Evolutionary conservation across 2,113 vertebrate genomes (phyloP).

Genomic region (Psephotus haematonotus): DNA sequence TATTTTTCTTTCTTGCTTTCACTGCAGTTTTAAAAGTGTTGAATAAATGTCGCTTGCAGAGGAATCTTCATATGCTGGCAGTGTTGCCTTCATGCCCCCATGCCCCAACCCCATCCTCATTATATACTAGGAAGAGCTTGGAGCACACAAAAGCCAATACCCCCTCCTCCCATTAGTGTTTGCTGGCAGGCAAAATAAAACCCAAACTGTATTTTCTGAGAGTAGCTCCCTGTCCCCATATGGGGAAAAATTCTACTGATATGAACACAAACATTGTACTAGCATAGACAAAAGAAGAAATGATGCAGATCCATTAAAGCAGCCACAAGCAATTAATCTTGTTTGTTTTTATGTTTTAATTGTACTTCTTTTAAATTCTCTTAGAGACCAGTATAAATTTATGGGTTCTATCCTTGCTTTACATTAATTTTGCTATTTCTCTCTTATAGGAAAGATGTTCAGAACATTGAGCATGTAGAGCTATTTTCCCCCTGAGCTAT

Average conservation of each 20-base stretch:
- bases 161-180: not conserved
- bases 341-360: not conserved
- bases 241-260: slow-evolving; percentile 12
- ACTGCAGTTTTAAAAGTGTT: not conserved
- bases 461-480: not conserved
- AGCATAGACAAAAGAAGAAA: slow-evolving; percentile 46
- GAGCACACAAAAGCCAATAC: not conserved
- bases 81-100: not conserved
- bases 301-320: slow-evolving; percentile 37
- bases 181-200: slow-evolving; percentile 6
- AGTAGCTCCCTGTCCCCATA: not conserved
- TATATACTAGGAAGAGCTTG: not conserved
- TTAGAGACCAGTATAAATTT: not conserved
- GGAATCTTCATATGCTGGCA: not conserved
- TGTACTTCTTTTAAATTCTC: slow-evolving; percentile 19
- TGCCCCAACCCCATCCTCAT: not conserved
- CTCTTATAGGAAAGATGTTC: not conserved
- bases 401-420: not conserved
- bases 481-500: not conserved
- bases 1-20: slow-evolving; percentile 26
- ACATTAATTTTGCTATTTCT: not conserved
- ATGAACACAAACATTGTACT: slow-evolving; percentile 1
- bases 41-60: not conserved
- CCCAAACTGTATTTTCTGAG: not conserved
- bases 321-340: slow-evolving; percentile 29